Evolutionary conservation across 1,140 invertebrate genomes (phyloP), one percentile per base, ranked within the genome.

Genomic region (Gryon sp.): DNA sequence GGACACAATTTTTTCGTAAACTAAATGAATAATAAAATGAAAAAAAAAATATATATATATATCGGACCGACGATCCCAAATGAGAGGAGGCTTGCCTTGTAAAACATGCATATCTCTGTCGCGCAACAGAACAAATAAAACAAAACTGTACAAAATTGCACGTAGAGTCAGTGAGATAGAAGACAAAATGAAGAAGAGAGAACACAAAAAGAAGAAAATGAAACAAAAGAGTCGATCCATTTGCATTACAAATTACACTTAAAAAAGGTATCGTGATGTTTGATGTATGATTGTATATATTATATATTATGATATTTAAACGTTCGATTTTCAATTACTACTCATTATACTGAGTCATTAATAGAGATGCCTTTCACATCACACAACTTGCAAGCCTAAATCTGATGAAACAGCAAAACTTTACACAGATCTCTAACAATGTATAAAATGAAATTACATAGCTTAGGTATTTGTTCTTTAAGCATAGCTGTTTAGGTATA

Each of bases 41-140:
- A 41, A 28, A 52, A 30, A 41, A 3, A 32, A 11, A 69, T 11
- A 72, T 38, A 60, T 32, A 62, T 53, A 55, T 60, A 65, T 74
- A 75, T 62, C 34, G 46, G 50, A 76, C 41, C 63, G 72, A 75
- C 15, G 30, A 75, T 75, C 46, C 72, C 45, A 46, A 53, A 34
- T 9, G 68, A n/a, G n/a, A 68, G 41, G 55, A 73, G 68, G 75
- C 68, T 78, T 78, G 68, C 76, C 76, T 78, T 78, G 68, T 78
- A 72, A 73, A 69, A 78, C 76, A 78, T 73, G 76, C 76, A 78
- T 78, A 78, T 78, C 76, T 78, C 68, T 73, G 76, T 73, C 76
- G 76, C 76, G 76, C 68, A 69, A 78, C 68, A 69, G 76, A 78
- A 77, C 19, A 65, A 50, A 74, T 22, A 16, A 11, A 41, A 52